Percentiles rank a stretch among this genome's conserved stretches.
Evolutionary conservation across 2,797 vertebrate species (phyloP).

Genomic region (Potorous gilbertii): DNA sequence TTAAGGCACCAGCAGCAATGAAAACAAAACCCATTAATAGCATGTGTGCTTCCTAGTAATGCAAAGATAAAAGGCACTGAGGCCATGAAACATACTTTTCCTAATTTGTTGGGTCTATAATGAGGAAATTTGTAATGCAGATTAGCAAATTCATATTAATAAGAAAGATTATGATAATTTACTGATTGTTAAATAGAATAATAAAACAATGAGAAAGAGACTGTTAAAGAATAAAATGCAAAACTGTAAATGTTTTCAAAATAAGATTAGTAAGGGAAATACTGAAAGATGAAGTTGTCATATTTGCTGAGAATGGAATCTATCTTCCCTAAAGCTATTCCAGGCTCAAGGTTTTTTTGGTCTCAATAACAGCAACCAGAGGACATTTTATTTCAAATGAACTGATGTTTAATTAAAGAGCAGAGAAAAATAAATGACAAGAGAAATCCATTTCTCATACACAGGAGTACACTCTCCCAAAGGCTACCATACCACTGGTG

Average conservation of each 20-base stretch:
- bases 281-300: background rate
- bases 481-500: background rate
- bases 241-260: background rate
- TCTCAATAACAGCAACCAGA: background rate
- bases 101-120: background rate
- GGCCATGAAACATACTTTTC: background rate
- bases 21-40: background rate
- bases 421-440: background rate
- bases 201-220: background rate
- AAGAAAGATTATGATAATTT: background rate
- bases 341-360: background rate
- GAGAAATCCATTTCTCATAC: background rate
- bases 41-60: background rate
- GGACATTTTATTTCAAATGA: background rate
- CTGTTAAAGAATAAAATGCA: too few relatives aligned
- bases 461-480: background rate
- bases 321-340: background rate
- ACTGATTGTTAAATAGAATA: background rate
- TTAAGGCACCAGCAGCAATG: background rate
- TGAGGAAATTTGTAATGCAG: background rate
- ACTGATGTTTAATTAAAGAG: background rate
- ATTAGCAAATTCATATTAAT: background rate
- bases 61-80: background rate
- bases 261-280: background rate
- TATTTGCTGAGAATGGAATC: background rate